Conservation (phyloP, 64 coral and sea anemone genomes). For the Exaiptasia diaphana region DNA sequence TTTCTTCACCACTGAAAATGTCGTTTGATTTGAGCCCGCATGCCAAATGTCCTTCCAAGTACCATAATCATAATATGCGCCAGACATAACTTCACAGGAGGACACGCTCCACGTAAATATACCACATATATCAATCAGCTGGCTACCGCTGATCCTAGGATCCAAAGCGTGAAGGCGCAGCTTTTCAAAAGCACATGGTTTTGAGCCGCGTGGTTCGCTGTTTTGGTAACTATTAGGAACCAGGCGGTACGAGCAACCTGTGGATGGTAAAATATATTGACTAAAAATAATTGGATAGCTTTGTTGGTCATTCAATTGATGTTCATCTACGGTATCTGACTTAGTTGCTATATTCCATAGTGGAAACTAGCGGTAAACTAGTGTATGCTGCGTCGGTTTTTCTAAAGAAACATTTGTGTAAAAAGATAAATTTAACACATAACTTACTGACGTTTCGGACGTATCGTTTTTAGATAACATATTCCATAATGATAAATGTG, state of each 20-base stretch:
- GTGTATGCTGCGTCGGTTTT: too few species aligned
- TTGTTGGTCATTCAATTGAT: too few species aligned
- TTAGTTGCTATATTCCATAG: too few species aligned
- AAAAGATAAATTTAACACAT: too few species aligned
- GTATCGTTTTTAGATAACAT: too few species aligned
- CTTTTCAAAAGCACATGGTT: not conserved
- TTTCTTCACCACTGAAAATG: not conserved
- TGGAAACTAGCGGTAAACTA: too few species aligned
- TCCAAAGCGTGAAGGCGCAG: not conserved
- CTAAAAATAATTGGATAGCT: too few species aligned
- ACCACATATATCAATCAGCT: slow-evolving; percentile 15
- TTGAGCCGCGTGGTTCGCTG: not conserved
- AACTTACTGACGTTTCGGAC: too few species aligned
- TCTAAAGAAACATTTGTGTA: too few species aligned
- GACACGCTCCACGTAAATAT: slow-evolving; percentile 10
- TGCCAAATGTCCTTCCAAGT: not conserved
- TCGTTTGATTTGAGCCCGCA: not conserved
- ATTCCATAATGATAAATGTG: too few species aligned
- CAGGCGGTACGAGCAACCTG: slow-evolving; percentile 10
- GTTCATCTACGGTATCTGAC: too few species aligned
- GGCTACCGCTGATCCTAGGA: not conserved
- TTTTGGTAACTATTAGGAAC: not conserved
- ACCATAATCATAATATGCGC: not conserved
- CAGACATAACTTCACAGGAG: not conserved
- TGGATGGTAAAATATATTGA: not conserved